phyloP scores from a whole-genome alignment of 2,797 vertebrate genomes.

The Pseudochaenichthys georgianus region DNA sequence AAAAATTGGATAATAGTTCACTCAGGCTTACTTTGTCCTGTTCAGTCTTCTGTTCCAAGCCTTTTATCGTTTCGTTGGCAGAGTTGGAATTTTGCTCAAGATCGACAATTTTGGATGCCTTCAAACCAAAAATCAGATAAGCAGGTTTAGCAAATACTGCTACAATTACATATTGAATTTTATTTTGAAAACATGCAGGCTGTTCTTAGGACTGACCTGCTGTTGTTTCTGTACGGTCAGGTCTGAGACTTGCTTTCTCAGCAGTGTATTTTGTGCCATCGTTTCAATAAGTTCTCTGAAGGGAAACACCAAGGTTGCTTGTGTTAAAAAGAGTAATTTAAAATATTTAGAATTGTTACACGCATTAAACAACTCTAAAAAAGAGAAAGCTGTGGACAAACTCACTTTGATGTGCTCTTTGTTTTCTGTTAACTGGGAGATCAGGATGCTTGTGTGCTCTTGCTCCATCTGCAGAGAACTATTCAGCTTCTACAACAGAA shows the following conservation, averaged over 20 bases:
- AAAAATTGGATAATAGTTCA: background rate
- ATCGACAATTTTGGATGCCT: conserved; percentile 58
- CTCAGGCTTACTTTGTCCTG: conserved; percentile 88
- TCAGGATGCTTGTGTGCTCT: conserved; percentile 86
- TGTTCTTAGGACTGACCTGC: conserved; percentile 82
- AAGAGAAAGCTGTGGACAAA: conserved; percentile 25
- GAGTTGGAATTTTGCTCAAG: conserved; percentile 84
- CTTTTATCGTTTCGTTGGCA: conserved; percentile 79
- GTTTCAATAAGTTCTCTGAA: conserved; percentile 89
- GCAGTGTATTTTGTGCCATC: conserved; percentile 84
- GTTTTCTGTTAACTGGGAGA: conserved; percentile 90
- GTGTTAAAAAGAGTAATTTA: conserved; percentile 13
- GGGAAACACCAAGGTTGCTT: background rate
- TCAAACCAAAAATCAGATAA: conserved; percentile 30
- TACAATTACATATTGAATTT: background rate
- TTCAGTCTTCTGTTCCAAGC: conserved; percentile 88
- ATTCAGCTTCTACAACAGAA: conserved; percentile 84
- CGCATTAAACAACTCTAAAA: background rate
- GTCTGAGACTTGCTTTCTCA: conserved; percentile 88
- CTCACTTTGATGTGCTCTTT: conserved; percentile 94
- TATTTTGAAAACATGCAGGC: background rate
- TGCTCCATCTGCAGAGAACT: conserved; percentile 88
- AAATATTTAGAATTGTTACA: conserved; percentile 14
- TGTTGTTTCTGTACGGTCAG: conserved; percentile 82
- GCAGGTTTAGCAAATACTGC: conserved; percentile 1